Conservation (phyloP, 2,797 vertebrate genomes). For the Chlorospingus semifuscus region DNA sequence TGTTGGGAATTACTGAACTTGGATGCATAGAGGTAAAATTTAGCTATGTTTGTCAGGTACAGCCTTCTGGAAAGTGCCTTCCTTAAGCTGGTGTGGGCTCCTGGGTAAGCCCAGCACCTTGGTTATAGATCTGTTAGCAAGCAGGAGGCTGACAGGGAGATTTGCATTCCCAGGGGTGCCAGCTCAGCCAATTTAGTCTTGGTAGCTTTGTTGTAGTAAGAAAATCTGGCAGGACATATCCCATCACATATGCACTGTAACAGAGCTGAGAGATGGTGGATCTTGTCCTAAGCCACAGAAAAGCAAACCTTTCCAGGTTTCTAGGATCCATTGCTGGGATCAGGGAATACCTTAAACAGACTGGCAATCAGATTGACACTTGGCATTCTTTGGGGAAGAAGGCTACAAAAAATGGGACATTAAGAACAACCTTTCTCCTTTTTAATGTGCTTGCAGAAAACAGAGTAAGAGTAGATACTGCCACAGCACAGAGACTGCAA, state of each 20-base stretch:
- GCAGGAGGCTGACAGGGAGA: not conserved
- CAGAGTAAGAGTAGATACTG: not conserved
- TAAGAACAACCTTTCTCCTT: not conserved
- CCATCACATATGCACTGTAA: not conserved
- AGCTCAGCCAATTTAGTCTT: not conserved
- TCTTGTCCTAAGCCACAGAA: not conserved
- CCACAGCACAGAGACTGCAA: not conserved
- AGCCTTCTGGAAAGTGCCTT: not conserved
- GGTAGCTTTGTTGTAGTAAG: not conserved
- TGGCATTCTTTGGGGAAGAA: not conserved
- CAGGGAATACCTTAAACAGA: not conserved
- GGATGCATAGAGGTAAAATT: not conserved
- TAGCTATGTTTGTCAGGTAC: not conserved
- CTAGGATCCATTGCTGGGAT: not conserved
- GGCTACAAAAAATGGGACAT: not conserved
- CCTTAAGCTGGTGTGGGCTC: not conserved
- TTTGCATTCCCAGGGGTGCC: not conserved
- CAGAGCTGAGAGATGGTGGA: not conserved
- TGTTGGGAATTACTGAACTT: not conserved
- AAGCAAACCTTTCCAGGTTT: not conserved
- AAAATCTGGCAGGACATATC: not conserved
- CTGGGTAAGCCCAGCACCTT: not conserved
- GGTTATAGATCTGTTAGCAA: not conserved
- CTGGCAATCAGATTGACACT: not conserved
- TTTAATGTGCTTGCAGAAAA: not conserved